Conservation (phyloP, 1,140 invertebrate species). For the Brachionus manjavacas region DNA sequence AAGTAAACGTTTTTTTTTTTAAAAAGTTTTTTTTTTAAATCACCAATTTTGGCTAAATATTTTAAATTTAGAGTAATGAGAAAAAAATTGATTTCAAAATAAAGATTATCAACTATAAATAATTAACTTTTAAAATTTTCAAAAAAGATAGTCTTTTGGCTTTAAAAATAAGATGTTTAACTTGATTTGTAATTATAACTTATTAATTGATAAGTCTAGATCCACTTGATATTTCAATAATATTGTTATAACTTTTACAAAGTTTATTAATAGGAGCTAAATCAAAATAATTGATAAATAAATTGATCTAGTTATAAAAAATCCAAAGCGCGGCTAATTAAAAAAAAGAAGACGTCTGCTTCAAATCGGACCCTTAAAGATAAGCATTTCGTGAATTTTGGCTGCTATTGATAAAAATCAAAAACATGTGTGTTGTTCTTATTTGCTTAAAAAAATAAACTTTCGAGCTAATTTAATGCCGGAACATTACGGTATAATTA, state of each 20-base stretch:
- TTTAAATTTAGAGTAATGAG: too few species aligned
- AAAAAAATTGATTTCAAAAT: too few species aligned
- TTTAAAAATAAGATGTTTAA: too few species aligned
- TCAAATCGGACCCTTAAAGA: not conserved
- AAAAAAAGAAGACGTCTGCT: not conserved
- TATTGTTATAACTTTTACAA: not conserved
- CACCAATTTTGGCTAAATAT: too few species aligned
- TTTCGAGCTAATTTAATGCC: not conserved
- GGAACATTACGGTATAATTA: not conserved
- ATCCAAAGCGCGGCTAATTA: not conserved
- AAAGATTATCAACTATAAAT: too few species aligned
- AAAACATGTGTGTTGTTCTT: not conserved
- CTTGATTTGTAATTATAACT: not conserved
- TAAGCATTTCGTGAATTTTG: not conserved
- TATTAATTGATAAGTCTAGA: not conserved
- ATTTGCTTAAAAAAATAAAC: not conserved
- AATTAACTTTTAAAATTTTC: too few species aligned
- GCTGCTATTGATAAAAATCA: not conserved
- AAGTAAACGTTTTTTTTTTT: too few species aligned
- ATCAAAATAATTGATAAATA: not conserved
- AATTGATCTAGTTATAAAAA: not conserved
- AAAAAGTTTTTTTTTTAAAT: too few species aligned
- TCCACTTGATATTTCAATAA: not conserved
- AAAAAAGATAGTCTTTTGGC: too few species aligned
- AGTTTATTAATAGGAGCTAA: not conserved